A percentile compares a stretch with the other conserved stretches of the same genome.
These are phyloP conservation scores for Epinephelus fuscoguttatus DNA, from an alignment of 2,113 vertebrate species.

Conservation along the genomic window DNA sequence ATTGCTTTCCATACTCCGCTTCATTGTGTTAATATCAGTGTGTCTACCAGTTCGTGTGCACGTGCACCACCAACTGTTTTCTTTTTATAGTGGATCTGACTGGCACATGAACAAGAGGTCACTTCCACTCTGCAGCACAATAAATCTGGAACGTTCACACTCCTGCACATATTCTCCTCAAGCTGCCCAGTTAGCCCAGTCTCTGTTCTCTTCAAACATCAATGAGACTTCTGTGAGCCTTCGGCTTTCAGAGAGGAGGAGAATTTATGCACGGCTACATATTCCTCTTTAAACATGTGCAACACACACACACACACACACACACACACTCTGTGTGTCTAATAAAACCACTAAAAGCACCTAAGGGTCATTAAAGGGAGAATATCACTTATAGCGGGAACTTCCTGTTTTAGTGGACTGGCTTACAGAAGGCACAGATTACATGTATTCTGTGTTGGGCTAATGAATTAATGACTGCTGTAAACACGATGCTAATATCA, in stretches of 20 bases:
- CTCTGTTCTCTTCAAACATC: constrained; percentile 2
- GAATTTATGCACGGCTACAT: not conserved
- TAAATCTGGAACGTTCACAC: constrained; percentile 15
- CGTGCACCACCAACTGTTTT: not conserved
- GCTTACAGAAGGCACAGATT: constrained; percentile 22
- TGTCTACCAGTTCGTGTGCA: not conserved
- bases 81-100: constrained; percentile 1
- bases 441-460: not conserved
- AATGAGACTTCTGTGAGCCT: not conserved
- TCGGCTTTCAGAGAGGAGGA: not conserved
- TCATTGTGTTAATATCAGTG: not conserved
- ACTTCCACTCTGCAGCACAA: constrained; percentile 20
- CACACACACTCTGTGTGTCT: constrained; percentile 4
- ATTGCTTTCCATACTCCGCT: not conserved
- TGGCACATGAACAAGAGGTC: not conserved
- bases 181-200: not conserved
- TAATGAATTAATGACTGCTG: not conserved
- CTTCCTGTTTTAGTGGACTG: constrained; percentile 27
- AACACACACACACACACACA: not conserved
- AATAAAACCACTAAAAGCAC: constrained; percentile 5
- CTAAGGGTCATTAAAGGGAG: not conserved
- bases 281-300: not conserved
- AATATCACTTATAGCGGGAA: not conserved
- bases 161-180: not conserved
- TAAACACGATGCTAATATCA: constrained; percentile 12